phyloP scores from a whole-genome alignment of 2,113 vertebrate genomes.

The Tyrannus savana region DNA sequence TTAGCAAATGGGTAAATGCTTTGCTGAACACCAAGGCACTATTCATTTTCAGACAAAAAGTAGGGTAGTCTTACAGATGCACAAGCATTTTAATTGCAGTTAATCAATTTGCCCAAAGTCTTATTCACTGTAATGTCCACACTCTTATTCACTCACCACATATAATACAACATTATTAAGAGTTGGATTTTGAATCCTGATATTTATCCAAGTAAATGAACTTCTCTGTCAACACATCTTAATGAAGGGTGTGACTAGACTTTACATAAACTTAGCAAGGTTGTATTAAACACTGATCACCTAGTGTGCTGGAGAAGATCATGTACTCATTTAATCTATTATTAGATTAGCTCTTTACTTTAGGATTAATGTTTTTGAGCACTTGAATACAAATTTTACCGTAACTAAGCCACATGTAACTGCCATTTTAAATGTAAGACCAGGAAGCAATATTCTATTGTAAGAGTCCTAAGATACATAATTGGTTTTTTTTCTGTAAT shows the following conservation, averaged over 20 bases:
- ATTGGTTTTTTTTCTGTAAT: background rate
- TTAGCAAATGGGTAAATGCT: background rate
- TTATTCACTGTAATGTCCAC: constrained; percentile 12
- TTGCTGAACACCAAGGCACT: background rate
- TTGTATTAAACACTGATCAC: constrained; percentile 1
- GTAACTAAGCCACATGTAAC: background rate
- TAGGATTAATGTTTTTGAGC: background rate
- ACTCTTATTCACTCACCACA: background rate
- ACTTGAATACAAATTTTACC: background rate
- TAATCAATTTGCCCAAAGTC: constrained; percentile 18
- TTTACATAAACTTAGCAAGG: constrained; percentile 37
- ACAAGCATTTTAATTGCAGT: constrained; percentile 23
- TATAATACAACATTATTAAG: constrained; percentile 11
- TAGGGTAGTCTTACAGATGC: background rate
- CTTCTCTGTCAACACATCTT: constrained; percentile 19
- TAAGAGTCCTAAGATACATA: background rate
- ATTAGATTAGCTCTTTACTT: constrained; percentile 40
- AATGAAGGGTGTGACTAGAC: constrained; percentile 49
- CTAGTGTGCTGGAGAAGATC: background rate
- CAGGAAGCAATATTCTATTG: background rate
- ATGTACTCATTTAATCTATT: constrained; percentile 3
- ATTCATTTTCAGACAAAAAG: background rate
- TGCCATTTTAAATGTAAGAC: background rate
- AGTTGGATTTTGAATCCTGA: background rate
- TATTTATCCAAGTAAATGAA: constrained; percentile 11